Conservation (phyloP, 2,113 vertebrate species). For the Toxotes chatareus region DNA sequence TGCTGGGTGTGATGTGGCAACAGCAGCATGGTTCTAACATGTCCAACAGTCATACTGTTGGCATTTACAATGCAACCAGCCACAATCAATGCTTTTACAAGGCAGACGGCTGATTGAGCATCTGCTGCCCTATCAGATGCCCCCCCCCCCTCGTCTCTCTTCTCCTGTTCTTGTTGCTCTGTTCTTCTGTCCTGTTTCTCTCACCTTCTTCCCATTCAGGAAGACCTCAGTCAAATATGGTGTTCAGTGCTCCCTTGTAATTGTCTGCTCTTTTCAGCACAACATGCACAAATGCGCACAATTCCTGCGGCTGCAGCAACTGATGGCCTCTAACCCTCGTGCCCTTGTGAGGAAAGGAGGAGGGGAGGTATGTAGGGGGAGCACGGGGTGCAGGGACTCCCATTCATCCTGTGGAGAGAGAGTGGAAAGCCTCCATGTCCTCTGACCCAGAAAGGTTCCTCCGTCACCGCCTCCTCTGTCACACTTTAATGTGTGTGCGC, state of each 20-base stretch:
- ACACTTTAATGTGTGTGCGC: constrained; percentile 16
- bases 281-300: background rate
- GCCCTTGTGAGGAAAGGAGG: background rate
- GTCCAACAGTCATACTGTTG: background rate
- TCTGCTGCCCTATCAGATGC: constrained; percentile 45
- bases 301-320: background rate
- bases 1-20: background rate
- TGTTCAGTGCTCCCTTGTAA: background rate
- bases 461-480: background rate
- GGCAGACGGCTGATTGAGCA: constrained; percentile 21
- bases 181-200: background rate
- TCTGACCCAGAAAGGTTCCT: constrained; percentile 17
- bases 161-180: background rate
- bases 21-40: background rate
- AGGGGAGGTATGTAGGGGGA: background rate
- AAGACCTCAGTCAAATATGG: background rate
- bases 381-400: background rate
- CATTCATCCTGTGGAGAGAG: constrained; percentile 10
- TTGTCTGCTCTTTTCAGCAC: background rate
- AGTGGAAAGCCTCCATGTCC: background rate
- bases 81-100: constrained; percentile 38
- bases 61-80: background rate
- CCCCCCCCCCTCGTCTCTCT: background rate
- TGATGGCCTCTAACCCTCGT: constrained; percentile 10
- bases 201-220: constrained; percentile 1